A percentile compares a stretch with the other conserved stretches of the same genome.
These are phyloP conservation scores for Anolis carolinensis DNA, from an alignment of 2,113 vertebrate genomes.

Conservation along the genomic window DNA sequence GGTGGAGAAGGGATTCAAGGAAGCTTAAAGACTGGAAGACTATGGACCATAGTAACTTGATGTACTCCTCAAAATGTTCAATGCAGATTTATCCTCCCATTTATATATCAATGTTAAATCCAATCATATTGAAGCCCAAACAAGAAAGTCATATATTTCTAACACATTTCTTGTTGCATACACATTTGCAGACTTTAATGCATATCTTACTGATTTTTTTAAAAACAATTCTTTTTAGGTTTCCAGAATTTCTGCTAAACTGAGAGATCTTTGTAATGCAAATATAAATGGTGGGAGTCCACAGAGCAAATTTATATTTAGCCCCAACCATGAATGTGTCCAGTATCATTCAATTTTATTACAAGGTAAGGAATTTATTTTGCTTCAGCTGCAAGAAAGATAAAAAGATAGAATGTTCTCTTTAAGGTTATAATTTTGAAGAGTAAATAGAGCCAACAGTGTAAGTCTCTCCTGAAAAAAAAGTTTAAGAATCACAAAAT, in stretches of 20 bases:
- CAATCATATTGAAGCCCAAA: not conserved
- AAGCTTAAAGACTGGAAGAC: too few species aligned
- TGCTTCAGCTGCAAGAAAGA: conserved; percentile 16
- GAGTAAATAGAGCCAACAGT: conserved; percentile 20
- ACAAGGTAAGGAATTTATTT: conserved; percentile 62
- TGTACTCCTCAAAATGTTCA: too few species aligned
- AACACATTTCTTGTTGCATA: not conserved
- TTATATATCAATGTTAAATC: too few species aligned
- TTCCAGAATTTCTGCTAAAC: conserved; percentile 45
- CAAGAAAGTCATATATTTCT: not conserved
- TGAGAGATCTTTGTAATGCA: conserved; percentile 49
- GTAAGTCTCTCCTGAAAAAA: conserved; percentile 27
- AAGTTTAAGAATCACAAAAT: conserved; percentile 46
- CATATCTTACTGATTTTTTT: not conserved
- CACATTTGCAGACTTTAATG: not conserved
- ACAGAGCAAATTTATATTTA: conserved; percentile 60
- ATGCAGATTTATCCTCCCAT: too few species aligned
- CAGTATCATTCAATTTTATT: conserved; percentile 52
- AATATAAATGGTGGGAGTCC: conserved; percentile 52
- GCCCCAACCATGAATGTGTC: conserved; percentile 46
- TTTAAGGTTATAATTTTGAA: conserved; percentile 42
- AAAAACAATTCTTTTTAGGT: conserved; percentile 40
- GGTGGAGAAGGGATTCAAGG: too few species aligned
- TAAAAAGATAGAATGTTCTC: conserved; percentile 32
- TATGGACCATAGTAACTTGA: too few species aligned